A percentile compares a stretch with the other conserved stretches of the same genome.
These are phyloP conservation scores for Choloepus didactylus DNA, from an alignment of 2,797 vertebrate genomes.

Conservation along the genomic window DNA sequence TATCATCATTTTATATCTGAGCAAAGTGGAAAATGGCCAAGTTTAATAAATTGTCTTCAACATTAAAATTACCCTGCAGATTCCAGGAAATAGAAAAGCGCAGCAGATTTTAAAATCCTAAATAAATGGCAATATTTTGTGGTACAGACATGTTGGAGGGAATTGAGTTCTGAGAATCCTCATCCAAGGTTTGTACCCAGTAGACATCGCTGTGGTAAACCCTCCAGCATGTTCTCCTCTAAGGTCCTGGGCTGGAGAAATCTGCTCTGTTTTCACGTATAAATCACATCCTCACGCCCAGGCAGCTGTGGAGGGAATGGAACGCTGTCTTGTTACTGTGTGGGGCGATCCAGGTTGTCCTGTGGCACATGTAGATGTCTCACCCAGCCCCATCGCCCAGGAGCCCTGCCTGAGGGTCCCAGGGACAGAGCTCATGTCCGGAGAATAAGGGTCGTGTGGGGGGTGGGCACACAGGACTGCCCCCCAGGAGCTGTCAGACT, in stretches of 20 bases:
- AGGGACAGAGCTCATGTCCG: neutral
- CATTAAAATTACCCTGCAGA: neutral
- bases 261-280: neutral
- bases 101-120: neutral
- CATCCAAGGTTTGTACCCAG: too few relatives aligned
- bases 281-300: neutral
- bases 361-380: accelerated
- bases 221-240: neutral
- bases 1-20: neutral
- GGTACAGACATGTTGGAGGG: too few relatives aligned
- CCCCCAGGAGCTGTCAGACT: neutral
- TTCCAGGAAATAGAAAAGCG: neutral
- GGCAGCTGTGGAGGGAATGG: neutral
- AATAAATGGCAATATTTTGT: neutral
- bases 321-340: neutral
- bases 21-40: neutral
- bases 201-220: neutral
- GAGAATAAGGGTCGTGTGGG: neutral
- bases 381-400: neutral
- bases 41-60: neutral
- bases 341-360: neutral
- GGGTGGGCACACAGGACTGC: neutral
- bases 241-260: neutral
- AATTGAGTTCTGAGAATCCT: neutral
- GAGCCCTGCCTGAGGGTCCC: neutral